These are phyloP conservation scores for Thunnus maccoyii DNA, from an alignment of 2,113 vertebrate species.

Conservation along the genomic window DNA sequence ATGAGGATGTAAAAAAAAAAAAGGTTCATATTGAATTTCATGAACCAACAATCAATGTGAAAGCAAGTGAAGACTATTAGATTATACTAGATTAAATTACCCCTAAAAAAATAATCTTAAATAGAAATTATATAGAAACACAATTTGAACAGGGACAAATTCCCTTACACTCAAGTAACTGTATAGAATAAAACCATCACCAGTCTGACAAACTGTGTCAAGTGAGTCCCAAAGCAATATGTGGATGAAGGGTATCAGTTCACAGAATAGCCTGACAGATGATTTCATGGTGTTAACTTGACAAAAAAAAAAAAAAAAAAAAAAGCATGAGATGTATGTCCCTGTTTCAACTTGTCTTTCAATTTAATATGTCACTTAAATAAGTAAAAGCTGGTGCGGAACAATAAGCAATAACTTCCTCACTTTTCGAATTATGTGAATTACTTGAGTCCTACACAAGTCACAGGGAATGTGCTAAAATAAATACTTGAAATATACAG, in stretches of 20 bases:
- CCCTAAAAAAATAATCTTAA: background rate
- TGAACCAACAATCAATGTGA: too few relatives aligned
- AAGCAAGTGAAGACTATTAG: too few relatives aligned
- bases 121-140: background rate
- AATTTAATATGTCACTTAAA: background rate
- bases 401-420: background rate
- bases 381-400: background rate
- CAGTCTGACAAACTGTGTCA: constrained; percentile 41
- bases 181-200: constrained; percentile 21
- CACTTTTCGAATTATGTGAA: background rate
- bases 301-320: background rate
- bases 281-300: constrained; percentile 32
- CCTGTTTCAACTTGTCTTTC: constrained; percentile 13
- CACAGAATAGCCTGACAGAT: constrained; percentile 36
- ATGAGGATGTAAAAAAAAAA: too few relatives aligned
- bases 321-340: background rate
- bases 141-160: background rate
- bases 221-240: constrained; percentile 41
- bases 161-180: background rate
- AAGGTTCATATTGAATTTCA: too few relatives aligned
- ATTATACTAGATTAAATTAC: too few relatives aligned
- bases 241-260: constrained; percentile 65
- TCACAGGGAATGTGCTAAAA: background rate
- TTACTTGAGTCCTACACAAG: background rate
- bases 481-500: constrained; percentile 20